These are phyloP conservation scores for Papilio aristodemus DNA, from an alignment of 1,140 invertebrate genomes.

Conservation along the genomic window DNA sequence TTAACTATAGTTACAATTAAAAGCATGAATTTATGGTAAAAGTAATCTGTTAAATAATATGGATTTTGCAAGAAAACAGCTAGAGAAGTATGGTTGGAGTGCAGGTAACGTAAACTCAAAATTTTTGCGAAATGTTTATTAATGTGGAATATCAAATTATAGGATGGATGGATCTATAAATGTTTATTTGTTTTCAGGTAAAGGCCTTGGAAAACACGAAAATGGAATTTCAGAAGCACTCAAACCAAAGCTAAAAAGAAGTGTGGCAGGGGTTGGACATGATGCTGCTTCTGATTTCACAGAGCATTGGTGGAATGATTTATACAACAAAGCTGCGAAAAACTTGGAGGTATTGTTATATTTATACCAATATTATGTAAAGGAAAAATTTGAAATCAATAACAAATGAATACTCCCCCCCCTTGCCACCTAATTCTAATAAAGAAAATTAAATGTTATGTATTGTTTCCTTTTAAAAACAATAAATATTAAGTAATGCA, in stretches of 20 bases:
- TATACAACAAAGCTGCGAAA: constrained; percentile 87
- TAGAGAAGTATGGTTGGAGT: constrained; percentile 86
- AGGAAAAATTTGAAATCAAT: no score
- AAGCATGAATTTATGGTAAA: no score
- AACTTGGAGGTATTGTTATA: constrained; percentile 82
- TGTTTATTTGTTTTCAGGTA: constrained; percentile 79
- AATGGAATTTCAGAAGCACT: constrained; percentile 87
- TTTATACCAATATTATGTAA: neutral
- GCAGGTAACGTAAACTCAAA: constrained; percentile 79
- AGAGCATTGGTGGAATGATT: constrained; percentile 90
- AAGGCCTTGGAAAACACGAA: constrained; percentile 89
- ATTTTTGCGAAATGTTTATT: neutral
- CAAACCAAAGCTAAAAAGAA: constrained; percentile 89
- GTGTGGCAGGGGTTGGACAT: constrained; percentile 88
- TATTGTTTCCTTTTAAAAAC: no score
- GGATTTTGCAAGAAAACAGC: constrained; percentile 84
- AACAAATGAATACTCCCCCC: no score
- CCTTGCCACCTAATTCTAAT: no score
- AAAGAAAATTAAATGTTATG: no score
- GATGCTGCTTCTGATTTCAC: constrained; percentile 86
- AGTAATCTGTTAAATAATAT: constrained; percentile 52
- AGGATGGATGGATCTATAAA: neutral
- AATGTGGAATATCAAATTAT: neutral
- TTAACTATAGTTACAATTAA: no score
- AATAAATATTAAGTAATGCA: no score